Percentiles rank a stretch among this genome's conserved stretches.
phyloP scores from a whole-genome alignment of 35 echinoderm and acorn worm genomes.

The Strongylocentrotus purpuratus region DNA sequence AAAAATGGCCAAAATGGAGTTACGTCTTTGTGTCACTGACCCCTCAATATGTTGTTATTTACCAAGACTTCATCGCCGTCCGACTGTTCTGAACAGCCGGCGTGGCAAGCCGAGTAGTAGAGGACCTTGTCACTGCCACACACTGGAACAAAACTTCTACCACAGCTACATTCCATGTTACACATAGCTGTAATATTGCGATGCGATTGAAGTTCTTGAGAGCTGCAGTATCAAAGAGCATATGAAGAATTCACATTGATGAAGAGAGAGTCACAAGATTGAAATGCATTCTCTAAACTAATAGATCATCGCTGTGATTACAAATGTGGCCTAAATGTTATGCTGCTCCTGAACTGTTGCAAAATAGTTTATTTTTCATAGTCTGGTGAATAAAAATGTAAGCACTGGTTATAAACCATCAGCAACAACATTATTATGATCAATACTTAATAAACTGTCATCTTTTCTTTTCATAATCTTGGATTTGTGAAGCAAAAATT shows the following conservation, averaged over 20 bases:
- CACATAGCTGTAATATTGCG: slow-evolving; percentile 63
- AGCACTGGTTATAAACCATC: neutral
- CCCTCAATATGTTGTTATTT: neutral
- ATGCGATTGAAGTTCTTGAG: neutral
- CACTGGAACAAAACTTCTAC: slow-evolving; percentile 59
- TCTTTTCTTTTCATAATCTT: neutral
- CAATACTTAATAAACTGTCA: neutral
- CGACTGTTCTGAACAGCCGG: slow-evolving; percentile 63
- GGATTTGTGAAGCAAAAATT: no score
- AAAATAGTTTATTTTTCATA: neutral
- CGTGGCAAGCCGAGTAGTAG: slow-evolving; percentile 83
- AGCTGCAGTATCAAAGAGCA: neutral
- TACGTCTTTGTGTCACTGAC: no score
- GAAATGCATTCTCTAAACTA: no score
- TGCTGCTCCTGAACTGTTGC: neutral
- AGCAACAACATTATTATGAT: neutral
- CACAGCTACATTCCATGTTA: slow-evolving; percentile 73
- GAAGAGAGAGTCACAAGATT: neutral
- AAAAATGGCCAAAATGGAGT: no score
- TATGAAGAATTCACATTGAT: neutral
- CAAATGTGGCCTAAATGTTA: no score
- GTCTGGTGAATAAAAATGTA: neutral
- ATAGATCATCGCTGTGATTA: no score
- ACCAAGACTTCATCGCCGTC: slow-evolving; percentile 49
- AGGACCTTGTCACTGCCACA: slow-evolving; percentile 74